These are phyloP conservation scores for Dasysyrphus albostriatus DNA, from an alignment of 2,888 invertebrate species.

Conservation along the genomic window DNA sequence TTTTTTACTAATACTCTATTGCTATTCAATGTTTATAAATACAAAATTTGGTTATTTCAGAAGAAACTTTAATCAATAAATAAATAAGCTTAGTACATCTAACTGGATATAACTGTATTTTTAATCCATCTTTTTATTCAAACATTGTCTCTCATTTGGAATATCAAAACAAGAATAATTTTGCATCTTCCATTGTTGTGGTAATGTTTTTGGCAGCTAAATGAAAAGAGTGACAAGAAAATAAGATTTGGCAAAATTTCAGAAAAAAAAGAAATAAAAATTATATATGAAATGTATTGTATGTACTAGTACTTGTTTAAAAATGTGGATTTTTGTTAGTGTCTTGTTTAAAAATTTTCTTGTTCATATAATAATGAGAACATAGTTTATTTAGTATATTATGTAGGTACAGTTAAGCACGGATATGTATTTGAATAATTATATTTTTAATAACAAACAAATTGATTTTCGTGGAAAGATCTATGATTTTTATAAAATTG, in stretches of 20 bases:
- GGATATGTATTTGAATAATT: neutral
- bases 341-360: neutral
- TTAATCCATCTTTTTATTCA: constrained; percentile 25
- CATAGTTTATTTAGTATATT: neutral
- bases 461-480: neutral
- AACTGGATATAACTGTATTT: neutral
- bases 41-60: too few species aligned
- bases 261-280: constrained; percentile 8
- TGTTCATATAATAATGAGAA: constrained; percentile 3
- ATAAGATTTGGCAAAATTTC: constrained; percentile 46
- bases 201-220: constrained; percentile 56
- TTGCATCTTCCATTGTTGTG: constrained; percentile 53
- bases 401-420: neutral
- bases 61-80: too few species aligned
- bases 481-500: neutral
- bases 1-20: too few species aligned
- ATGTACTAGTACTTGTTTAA: neutral
- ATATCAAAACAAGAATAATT: constrained; percentile 45
- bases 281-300: neutral
- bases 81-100: too few species aligned
- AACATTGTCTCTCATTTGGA: constrained; percentile 28
- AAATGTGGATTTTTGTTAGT: neutral
- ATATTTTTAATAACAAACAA: neutral
- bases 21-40: too few species aligned
- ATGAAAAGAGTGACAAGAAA: constrained; percentile 43